phyloP scores from a whole-genome alignment of 53 echinoderm and acorn worm genomes.

The Apostichopus leukothele region DNA sequence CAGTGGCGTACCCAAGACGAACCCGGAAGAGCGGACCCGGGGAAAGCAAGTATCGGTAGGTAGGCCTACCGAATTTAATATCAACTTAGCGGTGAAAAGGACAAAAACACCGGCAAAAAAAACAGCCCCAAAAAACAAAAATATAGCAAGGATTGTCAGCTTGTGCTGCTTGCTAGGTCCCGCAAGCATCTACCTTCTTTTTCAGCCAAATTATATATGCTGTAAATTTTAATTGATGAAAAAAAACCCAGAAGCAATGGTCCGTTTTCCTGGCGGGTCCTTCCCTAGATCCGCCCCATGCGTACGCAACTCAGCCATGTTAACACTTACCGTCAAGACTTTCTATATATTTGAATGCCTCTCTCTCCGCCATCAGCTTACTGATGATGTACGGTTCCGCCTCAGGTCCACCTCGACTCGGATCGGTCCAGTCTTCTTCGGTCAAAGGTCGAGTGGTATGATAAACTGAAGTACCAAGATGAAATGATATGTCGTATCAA shows the following conservation, averaged over 20 bases:
- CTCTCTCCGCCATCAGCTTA: slow-evolving; percentile 69
- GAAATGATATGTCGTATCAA: too few species aligned
- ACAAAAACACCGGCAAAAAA: too few species aligned
- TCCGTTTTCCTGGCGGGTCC: slow-evolving; percentile 14
- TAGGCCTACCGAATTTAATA: too few species aligned
- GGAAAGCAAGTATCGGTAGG: too few species aligned
- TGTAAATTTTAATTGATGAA: background rate
- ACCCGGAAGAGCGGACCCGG: too few species aligned
- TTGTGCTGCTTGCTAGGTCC: too few species aligned
- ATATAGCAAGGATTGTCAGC: too few species aligned
- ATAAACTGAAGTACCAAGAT: slow-evolving; percentile 1
- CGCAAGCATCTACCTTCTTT: slow-evolving; percentile 3
- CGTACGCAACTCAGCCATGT: background rate
- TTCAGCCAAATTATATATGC: background rate
- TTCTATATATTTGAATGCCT: slow-evolving; percentile 67
- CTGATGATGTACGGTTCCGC: slow-evolving; percentile 65
- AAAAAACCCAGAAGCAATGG: background rate
- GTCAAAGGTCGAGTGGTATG: slow-evolving; percentile 34
- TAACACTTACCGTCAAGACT: slow-evolving; percentile 50
- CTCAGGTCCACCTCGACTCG: slow-evolving; percentile 18
- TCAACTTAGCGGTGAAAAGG: too few species aligned
- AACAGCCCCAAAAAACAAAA: too few species aligned
- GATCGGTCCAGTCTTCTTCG: slow-evolving; percentile 69
- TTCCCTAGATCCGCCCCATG: slow-evolving; percentile 14
- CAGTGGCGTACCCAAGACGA: too few species aligned